A percentile compares a stretch with the other conserved stretches of the same genome.
phyloP scores from a whole-genome alignment of 30 jellyfish, hydroid and myxozoan genomes.

The Sanderia malayensis region DNA sequence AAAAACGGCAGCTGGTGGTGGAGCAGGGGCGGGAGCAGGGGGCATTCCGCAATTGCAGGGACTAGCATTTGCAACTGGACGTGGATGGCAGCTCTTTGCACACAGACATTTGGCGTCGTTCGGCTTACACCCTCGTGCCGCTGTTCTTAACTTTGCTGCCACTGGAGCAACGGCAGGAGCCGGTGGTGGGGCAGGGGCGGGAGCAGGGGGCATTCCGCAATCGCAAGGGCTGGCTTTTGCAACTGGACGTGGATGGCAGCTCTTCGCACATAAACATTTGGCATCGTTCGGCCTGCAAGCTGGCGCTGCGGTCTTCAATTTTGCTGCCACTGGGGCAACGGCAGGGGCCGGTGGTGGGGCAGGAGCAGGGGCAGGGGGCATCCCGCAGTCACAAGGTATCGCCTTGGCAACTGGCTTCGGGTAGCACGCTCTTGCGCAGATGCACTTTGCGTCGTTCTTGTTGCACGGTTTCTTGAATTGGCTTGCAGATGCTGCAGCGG shows the following conservation, averaged over 20 bases:
- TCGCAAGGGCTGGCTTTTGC: conserved; percentile 35
- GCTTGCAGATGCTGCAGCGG: conserved; percentile 23
- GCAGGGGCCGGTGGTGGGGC: conserved; percentile 34
- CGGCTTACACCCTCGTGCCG: conserved; percentile 26
- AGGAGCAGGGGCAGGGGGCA: conserved; percentile 26
- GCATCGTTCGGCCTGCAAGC: conserved; percentile 46
- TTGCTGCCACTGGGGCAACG: conserved; percentile 42
- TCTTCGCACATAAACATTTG: conserved; percentile 31
- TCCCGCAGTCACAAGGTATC: conserved; percentile 65
- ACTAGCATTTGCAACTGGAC: conserved; percentile 49
- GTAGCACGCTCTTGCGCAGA: conserved; percentile 68
- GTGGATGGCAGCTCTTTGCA: conserved; percentile 55
- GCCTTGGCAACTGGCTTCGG: conserved; percentile 67
- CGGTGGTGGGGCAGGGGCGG: conserved; percentile 44
- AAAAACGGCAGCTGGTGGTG: conserved; percentile 4
- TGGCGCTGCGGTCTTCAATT: neutral
- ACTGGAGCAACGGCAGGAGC: conserved; percentile 21
- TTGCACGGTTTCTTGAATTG: conserved; percentile 49
- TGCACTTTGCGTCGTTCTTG: conserved; percentile 60
- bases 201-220: conserved; percentile 28
- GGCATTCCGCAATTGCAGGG: conserved; percentile 29
- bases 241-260: conserved; percentile 15
- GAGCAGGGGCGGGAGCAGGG: conserved; percentile 20
- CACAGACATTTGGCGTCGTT: conserved; percentile 70
- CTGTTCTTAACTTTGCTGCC: conserved; percentile 16